These are phyloP conservation scores for Mystacornis crossleyi DNA, from an alignment of 2,113 vertebrate genomes.

Conservation along the genomic window DNA sequence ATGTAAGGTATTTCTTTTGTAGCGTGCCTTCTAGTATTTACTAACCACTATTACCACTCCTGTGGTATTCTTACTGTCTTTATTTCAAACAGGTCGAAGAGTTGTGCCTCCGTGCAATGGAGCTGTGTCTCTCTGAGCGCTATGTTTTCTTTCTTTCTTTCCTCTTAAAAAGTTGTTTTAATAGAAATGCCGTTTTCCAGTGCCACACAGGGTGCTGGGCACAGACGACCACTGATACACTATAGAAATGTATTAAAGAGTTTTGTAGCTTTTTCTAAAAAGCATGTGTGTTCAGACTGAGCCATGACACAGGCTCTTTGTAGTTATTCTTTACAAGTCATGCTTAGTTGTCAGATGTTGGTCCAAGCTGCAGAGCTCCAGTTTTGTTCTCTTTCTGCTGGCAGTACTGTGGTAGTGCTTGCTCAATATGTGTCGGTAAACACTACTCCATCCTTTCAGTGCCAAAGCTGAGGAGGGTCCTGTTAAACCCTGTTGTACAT, in stretches of 20 bases:
- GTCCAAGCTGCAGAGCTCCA: conserved; percentile 28
- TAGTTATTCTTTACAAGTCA: conserved; percentile 24
- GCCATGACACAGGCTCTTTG: not conserved
- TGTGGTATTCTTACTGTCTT: not conserved
- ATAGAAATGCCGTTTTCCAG: not conserved
- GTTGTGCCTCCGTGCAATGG: not conserved
- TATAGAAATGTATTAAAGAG: not conserved
- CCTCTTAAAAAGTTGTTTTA: not conserved
- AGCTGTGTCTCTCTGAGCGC: not conserved
- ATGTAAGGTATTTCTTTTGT: not conserved
- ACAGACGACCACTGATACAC: not conserved
- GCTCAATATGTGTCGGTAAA: conserved; percentile 20
- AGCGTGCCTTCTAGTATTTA: not conserved
- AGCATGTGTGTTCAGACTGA: not conserved
- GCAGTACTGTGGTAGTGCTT: not conserved
- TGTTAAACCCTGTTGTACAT: not conserved
- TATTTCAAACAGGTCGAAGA: not conserved
- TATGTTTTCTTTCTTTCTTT: not conserved
- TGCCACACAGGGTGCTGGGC: not conserved
- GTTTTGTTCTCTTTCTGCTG: conserved; percentile 24
- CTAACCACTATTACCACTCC: not conserved
- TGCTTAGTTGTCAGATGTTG: conserved; percentile 42
- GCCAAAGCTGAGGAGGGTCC: not conserved
- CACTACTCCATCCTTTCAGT: not conserved
- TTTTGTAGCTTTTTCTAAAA: not conserved